Percentiles rank a stretch among this genome's conserved stretches.
Conservation (phyloP, 2,113 vertebrate species). For the Mionectes macconnelli region DNA sequence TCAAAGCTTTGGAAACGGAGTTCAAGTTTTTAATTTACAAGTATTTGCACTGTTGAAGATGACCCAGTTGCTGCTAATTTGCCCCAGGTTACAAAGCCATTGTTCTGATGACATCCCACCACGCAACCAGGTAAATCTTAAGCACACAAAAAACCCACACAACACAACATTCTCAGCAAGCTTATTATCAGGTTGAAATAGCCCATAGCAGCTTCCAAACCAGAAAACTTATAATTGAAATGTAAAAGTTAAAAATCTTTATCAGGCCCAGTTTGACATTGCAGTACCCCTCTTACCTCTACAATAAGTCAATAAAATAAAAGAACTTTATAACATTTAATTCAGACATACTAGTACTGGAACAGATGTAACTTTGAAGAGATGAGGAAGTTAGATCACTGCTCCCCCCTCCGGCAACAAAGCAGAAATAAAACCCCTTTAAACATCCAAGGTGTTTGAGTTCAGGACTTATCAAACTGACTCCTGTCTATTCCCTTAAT, state of each 20-base stretch:
- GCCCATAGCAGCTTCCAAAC: not conserved
- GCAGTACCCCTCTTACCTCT: too few relatives aligned
- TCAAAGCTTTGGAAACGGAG: not conserved
- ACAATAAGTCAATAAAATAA: not conserved
- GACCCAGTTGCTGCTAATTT: not conserved
- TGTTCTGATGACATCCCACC: not conserved
- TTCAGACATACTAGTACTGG: not conserved
- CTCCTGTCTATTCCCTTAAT: not conserved
- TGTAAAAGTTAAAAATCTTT: not conserved
- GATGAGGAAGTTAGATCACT: not conserved
- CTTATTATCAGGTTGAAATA: not conserved
- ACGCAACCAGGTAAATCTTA: not conserved
- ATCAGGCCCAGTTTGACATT: not conserved
- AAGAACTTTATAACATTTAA: not conserved
- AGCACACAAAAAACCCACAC: not conserved
- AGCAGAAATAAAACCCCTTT: not conserved
- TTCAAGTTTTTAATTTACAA: not conserved
- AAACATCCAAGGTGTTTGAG: not conserved
- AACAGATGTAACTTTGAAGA: not conserved
- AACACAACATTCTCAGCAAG: not conserved
- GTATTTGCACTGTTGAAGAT: not conserved
- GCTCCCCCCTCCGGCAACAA: conserved; percentile 35
- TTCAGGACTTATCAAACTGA: not conserved
- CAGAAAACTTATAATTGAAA: not conserved
- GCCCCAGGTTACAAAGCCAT: not conserved